These are phyloP conservation scores for Unio pictorum DNA, from an alignment of 2,888 invertebrate genomes.

Conservation along the genomic window DNA sequence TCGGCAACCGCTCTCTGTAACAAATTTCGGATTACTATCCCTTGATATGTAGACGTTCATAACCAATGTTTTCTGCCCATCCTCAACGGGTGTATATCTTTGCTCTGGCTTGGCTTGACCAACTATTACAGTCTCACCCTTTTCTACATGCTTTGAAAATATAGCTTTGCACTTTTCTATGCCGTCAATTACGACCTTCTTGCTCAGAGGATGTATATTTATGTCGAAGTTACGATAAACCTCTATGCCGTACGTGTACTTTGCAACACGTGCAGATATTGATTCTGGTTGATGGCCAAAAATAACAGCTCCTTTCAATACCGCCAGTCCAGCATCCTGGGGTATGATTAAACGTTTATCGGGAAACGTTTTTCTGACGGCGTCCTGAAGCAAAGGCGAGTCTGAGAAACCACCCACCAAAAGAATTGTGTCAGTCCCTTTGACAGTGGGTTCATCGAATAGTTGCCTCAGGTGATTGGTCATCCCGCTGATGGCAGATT, in stretches of 20 bases:
- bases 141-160: constrained; percentile 23
- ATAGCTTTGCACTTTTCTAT: constrained; percentile 14
- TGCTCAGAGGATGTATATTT: constrained; percentile 12
- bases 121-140: constrained; percentile 18
- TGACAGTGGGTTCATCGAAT: constrained; percentile 3
- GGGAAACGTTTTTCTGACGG: constrained; percentile 8
- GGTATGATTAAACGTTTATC: constrained; percentile 16
- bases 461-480: constrained; percentile 13
- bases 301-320: constrained; percentile 19
- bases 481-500: constrained; percentile 6
- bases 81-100: constrained; percentile 8
- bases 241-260: constrained; percentile 12
- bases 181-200: constrained; percentile 16
- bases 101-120: constrained; percentile 20
- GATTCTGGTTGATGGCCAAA: constrained; percentile 11
- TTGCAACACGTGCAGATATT: constrained; percentile 10
- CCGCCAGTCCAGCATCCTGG: constrained; percentile 16
- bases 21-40: constrained; percentile 5
- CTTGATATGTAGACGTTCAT: constrained; percentile 19
- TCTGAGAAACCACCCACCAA: constrained; percentile 28
- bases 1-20: constrained; percentile 6
- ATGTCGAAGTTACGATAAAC: constrained; percentile 5
- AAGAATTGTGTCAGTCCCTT: constrained; percentile 13
- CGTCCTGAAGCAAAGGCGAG: constrained; percentile 12
- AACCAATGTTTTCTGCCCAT: constrained; percentile 13